These are phyloP conservation scores for Parazoanthus darwini DNA, from an alignment of 92 coral and sea anemone genomes.

Conservation along the genomic window DNA sequence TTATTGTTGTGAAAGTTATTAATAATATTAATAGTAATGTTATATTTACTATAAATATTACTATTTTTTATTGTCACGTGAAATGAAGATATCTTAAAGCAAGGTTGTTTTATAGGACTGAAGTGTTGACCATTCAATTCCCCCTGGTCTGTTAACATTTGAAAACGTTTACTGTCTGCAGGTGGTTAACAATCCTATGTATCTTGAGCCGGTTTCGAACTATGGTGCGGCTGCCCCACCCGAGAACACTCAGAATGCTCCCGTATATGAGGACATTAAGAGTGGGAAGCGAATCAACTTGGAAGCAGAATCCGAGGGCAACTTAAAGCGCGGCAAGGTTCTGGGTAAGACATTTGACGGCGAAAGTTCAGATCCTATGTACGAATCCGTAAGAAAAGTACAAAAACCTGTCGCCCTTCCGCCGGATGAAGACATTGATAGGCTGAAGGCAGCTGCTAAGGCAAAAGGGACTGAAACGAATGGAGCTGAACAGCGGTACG, in stretches of 20 bases:
- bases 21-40: too few relatives aligned
- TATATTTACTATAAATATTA: too few relatives aligned
- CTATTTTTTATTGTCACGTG: too few relatives aligned
- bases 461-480: neutral
- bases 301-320: neutral
- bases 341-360: conserved; percentile 18
- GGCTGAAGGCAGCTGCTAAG: conserved; percentile 27
- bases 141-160: neutral
- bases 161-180: neutral
- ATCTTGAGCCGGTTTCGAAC: neutral
- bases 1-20: too few relatives aligned
- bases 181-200: conserved; percentile 22
- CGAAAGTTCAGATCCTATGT: conserved; percentile 17
- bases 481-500: conserved; percentile 11
- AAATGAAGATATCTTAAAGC: too few relatives aligned
- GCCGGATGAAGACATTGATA: conserved; percentile 31
- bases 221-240: neutral
- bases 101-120: too few relatives aligned
- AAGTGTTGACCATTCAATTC: too few relatives aligned
- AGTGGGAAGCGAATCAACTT: neutral
- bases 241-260: neutral
- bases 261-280: conserved; percentile 18
- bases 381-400: conserved; percentile 28
- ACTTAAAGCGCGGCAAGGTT: neutral
- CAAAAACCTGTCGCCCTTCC: neutral